Evolutionary conservation across 2,888 invertebrate genomes (phyloP), one percentile per base, ranked within the genome.

Genomic region (Muscina levida): DNA sequence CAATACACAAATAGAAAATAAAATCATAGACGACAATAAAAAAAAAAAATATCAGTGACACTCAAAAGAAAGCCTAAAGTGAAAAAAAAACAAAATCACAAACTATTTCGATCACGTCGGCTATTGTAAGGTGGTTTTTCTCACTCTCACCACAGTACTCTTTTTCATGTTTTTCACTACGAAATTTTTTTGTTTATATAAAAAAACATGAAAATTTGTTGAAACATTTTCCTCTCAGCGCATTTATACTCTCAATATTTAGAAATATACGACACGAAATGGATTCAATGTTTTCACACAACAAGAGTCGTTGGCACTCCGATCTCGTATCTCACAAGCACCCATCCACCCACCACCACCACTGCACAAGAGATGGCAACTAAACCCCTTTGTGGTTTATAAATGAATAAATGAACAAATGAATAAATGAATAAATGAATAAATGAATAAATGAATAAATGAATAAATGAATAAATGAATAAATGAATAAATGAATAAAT

Each of bases 131-230:
- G 72, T 74, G 74, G 74, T 77, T 77, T 70, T 73, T 57, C 57
- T 68, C 66, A 15, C 51, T 56, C 11, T 31, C 59, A 26, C 53
- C 10, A 13, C 44, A 11, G 2, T 44, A 10, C 37, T 37, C 15
- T 77, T 22, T 72, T 51, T 74, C 71, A 73, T 77, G 73, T 80
- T 73, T 79, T 78, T 72, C 19, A 39, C 39, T 62, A 15, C 19
- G 71, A 76, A 53, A 51, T 53, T 24, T 62, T 48, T 80, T 78
- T 78, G 78, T 78, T 82, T 73, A 77, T 56, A 68, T 65, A 48
- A 77, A 44, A 83, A 83, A 83, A 83, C 82, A 83, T 83, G 77
- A 77, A 81, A 72, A 79, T 62, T 31, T 26, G 26, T 67, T 46
- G 10, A 6, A 56, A 44, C 6, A 46, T 48, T 2, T 44, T 1